Evolutionary conservation across 2,797 vertebrate species (phyloP), one percentile per base, ranked within the genome.

Genomic region (Notoglanidium macrostoma): DNA sequence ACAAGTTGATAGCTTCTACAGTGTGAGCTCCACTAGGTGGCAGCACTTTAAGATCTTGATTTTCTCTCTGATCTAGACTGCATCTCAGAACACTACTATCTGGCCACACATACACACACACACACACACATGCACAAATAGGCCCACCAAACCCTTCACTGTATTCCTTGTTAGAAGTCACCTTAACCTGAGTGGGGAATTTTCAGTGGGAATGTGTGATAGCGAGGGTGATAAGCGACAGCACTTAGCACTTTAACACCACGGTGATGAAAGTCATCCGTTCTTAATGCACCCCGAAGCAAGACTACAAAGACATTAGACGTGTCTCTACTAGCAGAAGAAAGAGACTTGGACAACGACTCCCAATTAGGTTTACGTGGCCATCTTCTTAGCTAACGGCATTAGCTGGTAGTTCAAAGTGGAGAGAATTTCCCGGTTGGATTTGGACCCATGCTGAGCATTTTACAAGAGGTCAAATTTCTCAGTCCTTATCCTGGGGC

Each of bases 251-350:
- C 89, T 90, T 83, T 78, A 84, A 73, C 51, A 85, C 77, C 49
- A 19, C 49, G 57, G 46, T 72, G 80, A 89, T 87, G 73, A 83
- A 87, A 83, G 89, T 89, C 86, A 87, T 90, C 85, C 86, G 83
- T 89, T 90, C 88, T 87, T 90, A 86, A 89, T 65, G 55, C 83
- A 88, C 88, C 90, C 88, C 89, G 86, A 87, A 90, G 70, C 72
- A 29, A 78, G 87, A 84, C 82, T 76, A 82, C n/a, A 44, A 70
- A 76, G 73, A 55, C 65, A 72, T 32, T 54, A 85, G 26, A 78
- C 14, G 9, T 23, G 44, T 67, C 57, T 85, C 15, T 17, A 76
- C 49, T 40, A 77, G 77, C 29, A 76, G 79, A 51, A 86, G 54
- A 87, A 61, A 86, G 49, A 70, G n/a, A 70, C 55, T 44, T 73